Percentiles rank a stretch among this genome's conserved stretches.
phyloP scores from a whole-genome alignment of 2,797 vertebrate genomes.

The Pelochelys cantorii region DNA sequence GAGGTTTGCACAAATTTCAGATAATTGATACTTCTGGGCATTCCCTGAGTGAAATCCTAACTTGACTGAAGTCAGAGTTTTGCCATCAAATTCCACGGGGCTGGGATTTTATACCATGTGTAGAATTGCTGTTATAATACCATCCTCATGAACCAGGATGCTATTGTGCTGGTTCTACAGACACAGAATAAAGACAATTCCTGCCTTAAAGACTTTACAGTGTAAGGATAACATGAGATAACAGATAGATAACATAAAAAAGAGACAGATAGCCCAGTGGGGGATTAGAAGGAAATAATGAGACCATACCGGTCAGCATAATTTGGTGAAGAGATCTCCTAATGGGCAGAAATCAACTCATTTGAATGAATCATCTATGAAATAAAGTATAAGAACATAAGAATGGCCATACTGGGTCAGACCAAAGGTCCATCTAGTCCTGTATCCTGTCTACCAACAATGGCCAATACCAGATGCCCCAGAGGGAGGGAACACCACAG shows the following conservation, averaged over 20 bases:
- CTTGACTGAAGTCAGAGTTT: background rate
- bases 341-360: fast-evolving
- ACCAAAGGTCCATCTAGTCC: too few relatives aligned
- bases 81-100: background rate
- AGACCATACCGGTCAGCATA: background rate
- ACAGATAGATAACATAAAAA: too few relatives aligned
- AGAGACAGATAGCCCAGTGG: background rate
- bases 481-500: too few relatives aligned
- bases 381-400: background rate
- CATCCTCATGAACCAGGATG: background rate
- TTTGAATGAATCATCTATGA: background rate
- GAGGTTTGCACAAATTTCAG: background rate
- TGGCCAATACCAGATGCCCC: too few relatives aligned
- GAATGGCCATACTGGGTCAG: too few relatives aligned
- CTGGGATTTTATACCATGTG: background rate
- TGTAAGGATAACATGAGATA: background rate
- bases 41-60: background rate
- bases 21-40: background rate
- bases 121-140: background rate
- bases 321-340: background rate
- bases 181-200: background rate
- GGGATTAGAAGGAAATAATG: background rate
- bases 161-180: background rate
- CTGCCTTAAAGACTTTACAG: background rate
- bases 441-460: too few relatives aligned